Evolutionary conservation across 1,140 invertebrate species (phyloP).

Genomic region (Zaprionus davidi): DNA sequence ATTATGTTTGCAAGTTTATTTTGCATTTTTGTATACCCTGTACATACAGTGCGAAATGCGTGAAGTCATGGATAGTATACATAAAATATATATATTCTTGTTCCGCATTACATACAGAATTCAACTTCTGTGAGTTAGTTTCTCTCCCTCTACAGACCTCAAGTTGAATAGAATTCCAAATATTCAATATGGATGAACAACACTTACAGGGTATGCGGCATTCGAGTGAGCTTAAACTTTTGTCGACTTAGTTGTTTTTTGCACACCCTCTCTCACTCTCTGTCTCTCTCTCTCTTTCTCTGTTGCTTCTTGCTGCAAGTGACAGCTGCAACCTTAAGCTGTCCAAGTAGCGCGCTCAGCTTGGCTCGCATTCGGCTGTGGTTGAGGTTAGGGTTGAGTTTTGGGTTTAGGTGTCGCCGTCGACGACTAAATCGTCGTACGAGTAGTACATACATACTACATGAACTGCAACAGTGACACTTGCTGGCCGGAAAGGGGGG

Average conservation of each 20-base stretch:
- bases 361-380: conserved; percentile 9
- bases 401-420: conserved; percentile 28
- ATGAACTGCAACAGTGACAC: conserved; percentile 24
- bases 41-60: background rate
- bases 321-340: conserved; percentile 41
- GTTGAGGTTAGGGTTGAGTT: conserved; percentile 8
- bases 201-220: background rate
- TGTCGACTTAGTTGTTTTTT: conserved; percentile 4
- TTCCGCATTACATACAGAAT: background rate
- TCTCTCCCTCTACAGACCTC: background rate
- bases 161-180: background rate
- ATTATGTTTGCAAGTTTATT: conserved; percentile 37
- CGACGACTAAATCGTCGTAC: conserved; percentile 15
- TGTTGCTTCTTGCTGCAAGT: conserved; percentile 9
- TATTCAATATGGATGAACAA: background rate
- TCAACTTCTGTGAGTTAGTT: background rate
- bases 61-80: background rate
- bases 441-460: background rate
- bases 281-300: background rate
- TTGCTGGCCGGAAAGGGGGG: background rate
- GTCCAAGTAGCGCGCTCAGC: conserved; percentile 28
- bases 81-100: background rate
- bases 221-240: background rate
- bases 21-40: conserved; percentile 23
- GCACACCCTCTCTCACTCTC: background rate